Base-by-base conservation (phyloP, 2,113 vertebrate genomes). In the Coturnix japonica region DNA sequence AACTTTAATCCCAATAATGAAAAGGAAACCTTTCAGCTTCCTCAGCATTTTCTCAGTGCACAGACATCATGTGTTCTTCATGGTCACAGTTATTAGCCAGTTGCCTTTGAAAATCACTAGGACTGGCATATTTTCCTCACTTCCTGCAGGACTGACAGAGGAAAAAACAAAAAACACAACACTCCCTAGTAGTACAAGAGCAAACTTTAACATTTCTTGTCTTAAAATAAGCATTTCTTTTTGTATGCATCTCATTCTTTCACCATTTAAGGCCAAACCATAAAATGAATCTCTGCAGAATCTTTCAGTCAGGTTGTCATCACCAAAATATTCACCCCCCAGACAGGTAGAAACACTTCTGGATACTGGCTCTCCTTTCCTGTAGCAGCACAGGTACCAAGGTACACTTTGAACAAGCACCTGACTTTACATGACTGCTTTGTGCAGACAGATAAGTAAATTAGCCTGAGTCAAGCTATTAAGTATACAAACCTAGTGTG, bases 21-120 rank as follows among this genome's bases (percentile, higher is more conserved):
- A 16, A 90, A 67, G 17, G 28, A 80, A 49, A 22, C 37, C 60
- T 47, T 77, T 71, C 30, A 47, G 11, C 30, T 92, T 78, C 16
- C 44, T 46, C 35, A 28, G 26, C 37, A 15, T 37, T 81, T 4
- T 61, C 19, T 73, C n/a, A 64, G n/a, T 35, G 35, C 86, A 66
- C 16, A 77, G 21, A 13, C 14, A 46, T 60, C 0, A 0, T 11
- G 5, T 43, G 4, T 43, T 75, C 41, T 41, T 84, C 35, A 60
- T 53, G 20, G 20, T 39, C 39, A 63, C 7, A 33, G 17, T 51
- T 86, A 49, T n/a, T 51, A 75, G 54, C 28, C 11, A 67, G 31
- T 30, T 71, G 21, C 31, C 25, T 72, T 66, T 86, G 37, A 91
- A 88, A 74, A 4, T 11, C 41, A 66, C 21, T 4, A 90, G 20